Base-by-base conservation (phyloP, 1,140 invertebrate species). In the Homalodisca vitripennis region DNA sequence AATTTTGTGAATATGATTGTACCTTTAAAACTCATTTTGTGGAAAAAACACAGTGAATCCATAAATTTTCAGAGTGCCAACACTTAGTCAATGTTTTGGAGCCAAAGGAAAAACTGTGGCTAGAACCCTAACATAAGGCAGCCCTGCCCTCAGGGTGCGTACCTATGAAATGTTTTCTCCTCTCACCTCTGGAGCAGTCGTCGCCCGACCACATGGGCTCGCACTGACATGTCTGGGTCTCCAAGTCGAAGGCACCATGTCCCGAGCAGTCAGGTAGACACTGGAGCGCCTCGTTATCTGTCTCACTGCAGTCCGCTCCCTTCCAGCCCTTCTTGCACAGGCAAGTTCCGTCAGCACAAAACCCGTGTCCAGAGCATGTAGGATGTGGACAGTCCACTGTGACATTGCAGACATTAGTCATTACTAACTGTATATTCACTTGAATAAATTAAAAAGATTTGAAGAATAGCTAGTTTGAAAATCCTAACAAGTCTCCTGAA, bases 281-380 rank as follows among this genome's bases (percentile, higher is more conserved):
- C 76, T 97, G 92, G 2, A 96, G 82, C 0, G 94, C 95, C 74
- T 96, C 92, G 77, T 94, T 94, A 77, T 97, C 94, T 83, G 92
- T 94, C 70, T 92, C 88, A 65, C 89, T 90, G 79, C 98, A 99
- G 76, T 97, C 94, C 0, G 83, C 76, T 0, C 97, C 97, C 79
- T 95, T 93, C 92, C 93, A 99, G 0, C 97, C 97, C 76, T 96
- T 95, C 79, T 98, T 98, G 80, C 98, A 99, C 32, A 96, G 88
- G 81, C 98, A 99, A n/a, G 88, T 85, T 1, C 98, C 98, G 72
- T 94, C 92, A 12, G 94, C 89, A 80, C 97, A 99, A 74, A 96
- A 94, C 17, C 98, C 98, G 77, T 99, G 95, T 13, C 91, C 91
- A 0, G 92, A 95, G 79, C 98, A 99, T 48, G 90, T 95, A 1